Conservation (phyloP, 1,140 invertebrate species). For the Panagrolaimus sp. region DNA sequence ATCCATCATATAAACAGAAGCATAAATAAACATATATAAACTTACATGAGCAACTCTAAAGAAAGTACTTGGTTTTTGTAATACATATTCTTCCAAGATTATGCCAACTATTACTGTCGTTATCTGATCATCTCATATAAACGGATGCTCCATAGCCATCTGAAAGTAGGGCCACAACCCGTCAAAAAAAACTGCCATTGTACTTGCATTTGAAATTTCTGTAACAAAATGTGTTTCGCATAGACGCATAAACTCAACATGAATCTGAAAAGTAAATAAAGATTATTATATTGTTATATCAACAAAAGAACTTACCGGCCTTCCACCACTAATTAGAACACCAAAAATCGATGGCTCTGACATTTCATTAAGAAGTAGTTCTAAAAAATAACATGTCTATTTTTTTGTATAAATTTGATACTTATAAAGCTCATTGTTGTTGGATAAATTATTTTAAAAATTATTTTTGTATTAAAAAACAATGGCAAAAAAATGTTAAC, state of each 20-base stretch:
- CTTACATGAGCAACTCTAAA: constrained; percentile 2
- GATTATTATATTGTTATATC: neutral
- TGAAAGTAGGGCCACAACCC: neutral
- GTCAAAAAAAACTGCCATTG: neutral
- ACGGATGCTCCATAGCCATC: neutral
- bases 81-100: neutral
- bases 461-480: too few relatives aligned
- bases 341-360: constrained; percentile 41
- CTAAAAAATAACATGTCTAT: too few relatives aligned
- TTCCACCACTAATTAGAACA: neutral
- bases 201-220: constrained; percentile 2
- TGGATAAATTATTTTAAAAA: too few relatives aligned
- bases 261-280: neutral
- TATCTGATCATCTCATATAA: too few relatives aligned
- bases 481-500: too few relatives aligned
- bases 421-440: too few relatives aligned
- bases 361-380: neutral
- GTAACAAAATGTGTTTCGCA: constrained; percentile 3
- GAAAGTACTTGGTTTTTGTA: neutral
- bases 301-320: neutral
- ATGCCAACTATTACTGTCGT: neutral
- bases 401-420: too few relatives aligned
- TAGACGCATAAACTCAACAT: neutral
- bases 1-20: too few relatives aligned
- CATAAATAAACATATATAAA: neutral